These are phyloP conservation scores for Ophiodon elongatus DNA, from an alignment of 2,113 vertebrate species.

Conservation along the genomic window DNA sequence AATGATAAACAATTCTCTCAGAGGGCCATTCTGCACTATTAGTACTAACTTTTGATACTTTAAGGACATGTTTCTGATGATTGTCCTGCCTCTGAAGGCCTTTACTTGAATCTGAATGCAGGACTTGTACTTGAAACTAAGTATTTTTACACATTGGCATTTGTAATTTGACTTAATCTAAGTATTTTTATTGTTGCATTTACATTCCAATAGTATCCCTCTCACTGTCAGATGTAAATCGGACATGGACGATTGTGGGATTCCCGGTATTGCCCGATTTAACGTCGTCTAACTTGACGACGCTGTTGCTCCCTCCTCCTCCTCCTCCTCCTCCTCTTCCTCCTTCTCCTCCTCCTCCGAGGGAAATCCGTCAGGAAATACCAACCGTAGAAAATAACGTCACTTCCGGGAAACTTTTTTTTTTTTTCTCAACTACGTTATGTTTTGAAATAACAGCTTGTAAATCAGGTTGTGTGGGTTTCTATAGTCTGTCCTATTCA, in stretches of 20 bases:
- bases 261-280: slow-evolving; percentile 4
- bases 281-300: slow-evolving; percentile 13
- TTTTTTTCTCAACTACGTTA: slow-evolving; percentile 21
- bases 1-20: background rate
- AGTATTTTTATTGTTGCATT: background rate
- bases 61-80: background rate
- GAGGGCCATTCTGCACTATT: background rate
- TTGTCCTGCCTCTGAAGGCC: background rate
- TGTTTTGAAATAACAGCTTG: background rate
- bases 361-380: slow-evolving; percentile 82
- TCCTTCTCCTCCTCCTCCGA: slow-evolving; percentile 45
- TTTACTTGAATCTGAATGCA: background rate
- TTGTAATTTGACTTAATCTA: background rate
- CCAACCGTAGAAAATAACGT: slow-evolving; percentile 65
- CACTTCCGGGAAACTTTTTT: slow-evolving; percentile 68
- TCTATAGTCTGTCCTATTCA: background rate
- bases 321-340: background rate
- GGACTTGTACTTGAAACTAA: background rate
- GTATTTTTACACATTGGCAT: background rate
- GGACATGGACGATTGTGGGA: background rate
- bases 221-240: background rate
- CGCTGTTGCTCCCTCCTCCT: background rate
- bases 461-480: background rate
- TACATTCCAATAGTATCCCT: background rate
- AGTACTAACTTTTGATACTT: background rate